A percentile compares a stretch with the other conserved stretches of the same genome.
phyloP scores from a whole-genome alignment of 1,140 invertebrate species.

The Coenobita brevimanus region DNA sequence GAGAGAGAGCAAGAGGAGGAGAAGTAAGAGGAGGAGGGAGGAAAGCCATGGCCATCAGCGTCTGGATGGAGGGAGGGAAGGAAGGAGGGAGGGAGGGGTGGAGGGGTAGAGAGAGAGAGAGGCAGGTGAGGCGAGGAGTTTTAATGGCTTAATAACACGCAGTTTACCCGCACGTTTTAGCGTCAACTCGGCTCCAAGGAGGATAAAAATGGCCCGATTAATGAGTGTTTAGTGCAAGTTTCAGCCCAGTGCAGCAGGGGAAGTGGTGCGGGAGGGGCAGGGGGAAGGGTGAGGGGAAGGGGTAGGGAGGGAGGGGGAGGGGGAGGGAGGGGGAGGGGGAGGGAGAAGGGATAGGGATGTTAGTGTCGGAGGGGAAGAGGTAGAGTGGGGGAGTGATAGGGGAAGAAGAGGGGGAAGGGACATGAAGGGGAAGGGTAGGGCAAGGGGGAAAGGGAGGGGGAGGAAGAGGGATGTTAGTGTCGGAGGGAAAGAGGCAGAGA shows the following conservation, averaged over 20 bases:
- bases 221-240: conserved; percentile 54
- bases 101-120: not conserved
- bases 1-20: not conserved
- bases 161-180: conserved; percentile 38
- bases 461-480: too few species aligned
- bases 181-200: conserved; percentile 42
- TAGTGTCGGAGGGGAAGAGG: not conserved
- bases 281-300: not conserved
- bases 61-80: not conserved
- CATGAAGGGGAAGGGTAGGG: too few species aligned
- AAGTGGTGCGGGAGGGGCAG: too few species aligned
- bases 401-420: not conserved
- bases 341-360: not conserved
- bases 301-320: not conserved
- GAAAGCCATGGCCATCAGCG: too few species aligned
- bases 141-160: conserved; percentile 57
- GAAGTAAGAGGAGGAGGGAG: not conserved
- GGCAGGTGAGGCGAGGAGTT: conserved; percentile 41
- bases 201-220: conserved; percentile 45
- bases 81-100: not conserved
- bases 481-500: too few species aligned
- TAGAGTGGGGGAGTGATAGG: not conserved
- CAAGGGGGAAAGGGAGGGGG: too few species aligned
- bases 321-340: not conserved
- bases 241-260: not conserved